Conservation (phyloP, 2,888 invertebrate genomes). For the Brassicogethes aeneus region DNA sequence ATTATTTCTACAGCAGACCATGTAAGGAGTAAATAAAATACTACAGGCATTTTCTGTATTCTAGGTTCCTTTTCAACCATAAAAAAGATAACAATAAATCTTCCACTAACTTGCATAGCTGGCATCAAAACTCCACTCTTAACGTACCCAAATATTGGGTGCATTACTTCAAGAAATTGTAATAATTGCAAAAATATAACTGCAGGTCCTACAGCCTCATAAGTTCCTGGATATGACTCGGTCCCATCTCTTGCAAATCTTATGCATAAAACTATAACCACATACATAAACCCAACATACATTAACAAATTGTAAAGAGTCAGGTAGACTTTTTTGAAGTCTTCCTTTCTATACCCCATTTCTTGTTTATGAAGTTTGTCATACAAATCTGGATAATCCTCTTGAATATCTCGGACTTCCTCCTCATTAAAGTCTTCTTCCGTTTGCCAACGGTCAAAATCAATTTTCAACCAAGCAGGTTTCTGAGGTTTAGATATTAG, state of each 20-base stretch:
- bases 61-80: slow-evolving; percentile 79
- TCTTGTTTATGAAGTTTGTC: slow-evolving; percentile 66
- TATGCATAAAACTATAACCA: slow-evolving; percentile 64
- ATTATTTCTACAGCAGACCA: slow-evolving; percentile 80
- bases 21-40: slow-evolving; percentile 78
- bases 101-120: slow-evolving; percentile 69
- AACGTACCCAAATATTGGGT: slow-evolving; percentile 83
- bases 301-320: slow-evolving; percentile 84
- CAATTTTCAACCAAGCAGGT: slow-evolving; percentile 87
- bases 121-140: slow-evolving; percentile 66
- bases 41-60: slow-evolving; percentile 78
- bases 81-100: slow-evolving; percentile 60
- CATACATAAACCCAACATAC: slow-evolving; percentile 75
- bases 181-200: slow-evolving; percentile 75
- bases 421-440: slow-evolving; percentile 61
- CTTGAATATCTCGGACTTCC: slow-evolving; percentile 57
- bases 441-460: slow-evolving; percentile 84
- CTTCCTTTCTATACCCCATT: slow-evolving; percentile 69
- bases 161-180: slow-evolving; percentile 81
- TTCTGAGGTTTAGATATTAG: slow-evolving; percentile 73
- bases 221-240: slow-evolving; percentile 60
- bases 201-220: slow-evolving; percentile 63
- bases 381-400: slow-evolving; percentile 71
- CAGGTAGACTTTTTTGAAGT: slow-evolving; percentile 74
- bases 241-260: slow-evolving; percentile 66